Base-by-base conservation (phyloP, 2,888 invertebrate species). In the Vanessa cardui region DNA sequence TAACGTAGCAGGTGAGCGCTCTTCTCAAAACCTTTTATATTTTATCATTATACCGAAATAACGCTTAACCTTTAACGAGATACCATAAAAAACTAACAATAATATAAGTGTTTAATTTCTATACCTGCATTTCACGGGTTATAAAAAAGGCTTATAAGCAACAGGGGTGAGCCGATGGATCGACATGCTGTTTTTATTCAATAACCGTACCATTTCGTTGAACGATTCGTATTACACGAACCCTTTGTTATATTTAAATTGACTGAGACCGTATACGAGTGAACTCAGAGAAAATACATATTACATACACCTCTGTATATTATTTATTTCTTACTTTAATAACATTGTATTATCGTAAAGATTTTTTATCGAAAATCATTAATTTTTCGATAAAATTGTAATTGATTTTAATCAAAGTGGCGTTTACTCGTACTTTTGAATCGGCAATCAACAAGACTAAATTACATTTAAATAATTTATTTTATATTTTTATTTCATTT, bases 201-300 rank as follows among this genome's bases (percentile, higher is more conserved):
- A 86, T 85, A 84, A 84, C 80, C 81, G 77, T 78, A 79, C 81
- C 80, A 77, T 82, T 82, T 82, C 78, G 79, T 83, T 77, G 77
- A 76, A 80, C 76, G 81, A 79, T 77, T 87, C 83, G 75, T 80
- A 79, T 86, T 85, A 81, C 83, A 76, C 80, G 80, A 39, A 83
- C 79, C 83, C 81, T 84, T 87, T 86, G 85, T 85, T 87, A 80
- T 85, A 82, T 81, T 85, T 79, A 85, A 86, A 87, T 88, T 83
- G 85, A 83, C 81, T 83, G 83, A 80, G 84, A 78, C 82, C 77
- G 76, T 70, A 77, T 74, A 73, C 76, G 76, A 80, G 79, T 78
- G 79, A 76, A 72, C 75, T 68, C 71, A 61, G 63, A 56, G 50
- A 62, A 69, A 69, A 64, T 20, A 54, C 39, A 54, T 59, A 68